These are phyloP conservation scores for Melitaea cinxia DNA, from an alignment of 1,140 invertebrate genomes.

Conservation along the genomic window DNA sequence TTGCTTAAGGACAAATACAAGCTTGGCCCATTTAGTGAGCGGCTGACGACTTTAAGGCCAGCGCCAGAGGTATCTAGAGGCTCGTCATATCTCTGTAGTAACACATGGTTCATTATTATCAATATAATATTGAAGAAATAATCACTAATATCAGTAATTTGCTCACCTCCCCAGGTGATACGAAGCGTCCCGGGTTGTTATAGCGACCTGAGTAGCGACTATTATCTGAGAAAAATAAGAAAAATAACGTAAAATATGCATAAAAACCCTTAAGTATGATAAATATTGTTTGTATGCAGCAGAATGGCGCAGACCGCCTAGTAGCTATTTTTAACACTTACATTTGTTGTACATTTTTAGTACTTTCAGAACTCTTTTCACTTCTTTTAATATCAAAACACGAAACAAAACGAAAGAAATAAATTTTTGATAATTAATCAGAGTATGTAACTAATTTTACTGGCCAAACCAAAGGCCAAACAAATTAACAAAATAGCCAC, in stretches of 20 bases:
- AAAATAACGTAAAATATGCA: background rate
- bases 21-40: conserved; percentile 57
- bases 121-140: background rate
- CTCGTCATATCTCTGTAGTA: conserved; percentile 27
- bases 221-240: conserved; percentile 49
- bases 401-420: background rate
- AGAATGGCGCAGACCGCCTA: background rate
- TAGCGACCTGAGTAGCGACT: conserved; percentile 54
- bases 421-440: too few species aligned
- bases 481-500: too few species aligned
- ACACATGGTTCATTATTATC: conserved; percentile 13
- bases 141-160: background rate
- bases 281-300: background rate
- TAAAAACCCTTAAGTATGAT: background rate
- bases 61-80: conserved; percentile 43
- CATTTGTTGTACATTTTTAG: conserved; percentile 46
- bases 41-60: conserved; percentile 59
- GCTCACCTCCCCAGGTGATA: conserved; percentile 62
- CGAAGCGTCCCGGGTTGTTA: conserved; percentile 63
- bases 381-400: background rate
- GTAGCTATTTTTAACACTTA: conserved; percentile 26
- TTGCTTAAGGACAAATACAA: conserved; percentile 29
- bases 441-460: too few species aligned
- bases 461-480: too few species aligned
- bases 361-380: background rate